A percentile compares a stretch with the other conserved stretches of the same genome.
phyloP scores from a whole-genome alignment of 2,797 vertebrate genomes.

The Iguana delicatissima region DNA sequence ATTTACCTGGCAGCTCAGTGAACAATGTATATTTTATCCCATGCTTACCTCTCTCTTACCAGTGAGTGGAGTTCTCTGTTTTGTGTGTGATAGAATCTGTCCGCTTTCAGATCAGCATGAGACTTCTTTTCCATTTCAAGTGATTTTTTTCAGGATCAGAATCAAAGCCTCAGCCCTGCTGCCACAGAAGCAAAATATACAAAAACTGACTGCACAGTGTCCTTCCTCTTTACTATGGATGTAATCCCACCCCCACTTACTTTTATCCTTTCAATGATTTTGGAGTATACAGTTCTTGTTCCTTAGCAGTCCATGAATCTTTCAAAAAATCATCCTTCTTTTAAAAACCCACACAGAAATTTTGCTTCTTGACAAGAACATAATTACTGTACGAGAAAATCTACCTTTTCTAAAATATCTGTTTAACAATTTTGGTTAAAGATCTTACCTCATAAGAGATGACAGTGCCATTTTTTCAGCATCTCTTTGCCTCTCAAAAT shows the following conservation, averaged over 20 bases:
- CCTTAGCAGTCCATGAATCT: slow-evolving; percentile 6
- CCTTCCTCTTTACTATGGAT: slow-evolving; percentile 12
- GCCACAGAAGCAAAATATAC: slow-evolving; percentile 7
- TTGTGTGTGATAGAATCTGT: not conserved
- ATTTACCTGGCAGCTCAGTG: not conserved
- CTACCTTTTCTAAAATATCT: not conserved
- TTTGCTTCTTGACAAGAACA: slow-evolving; percentile 20
- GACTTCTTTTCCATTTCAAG: not conserved
- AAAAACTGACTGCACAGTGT: slow-evolving; percentile 7
- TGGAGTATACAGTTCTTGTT: not conserved
- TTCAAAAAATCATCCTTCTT: not conserved
- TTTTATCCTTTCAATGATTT: not conserved
- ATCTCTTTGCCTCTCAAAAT: not conserved
- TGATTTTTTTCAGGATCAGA: slow-evolving; percentile 7
- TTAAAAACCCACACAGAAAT: not conserved
- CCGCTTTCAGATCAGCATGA: slow-evolving; percentile 2
- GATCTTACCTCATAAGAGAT: not conserved
- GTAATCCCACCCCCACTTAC: not conserved
- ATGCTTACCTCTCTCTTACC: not conserved
- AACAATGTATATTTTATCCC: not conserved
- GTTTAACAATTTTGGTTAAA: not conserved
- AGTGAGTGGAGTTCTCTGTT: not conserved
- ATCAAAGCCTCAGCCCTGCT: not conserved
- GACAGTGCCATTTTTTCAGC: not conserved
- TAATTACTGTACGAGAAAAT: not conserved